Base-by-base conservation (phyloP, 2,797 vertebrate genomes). In the Micropoecilia bifurca region DNA sequence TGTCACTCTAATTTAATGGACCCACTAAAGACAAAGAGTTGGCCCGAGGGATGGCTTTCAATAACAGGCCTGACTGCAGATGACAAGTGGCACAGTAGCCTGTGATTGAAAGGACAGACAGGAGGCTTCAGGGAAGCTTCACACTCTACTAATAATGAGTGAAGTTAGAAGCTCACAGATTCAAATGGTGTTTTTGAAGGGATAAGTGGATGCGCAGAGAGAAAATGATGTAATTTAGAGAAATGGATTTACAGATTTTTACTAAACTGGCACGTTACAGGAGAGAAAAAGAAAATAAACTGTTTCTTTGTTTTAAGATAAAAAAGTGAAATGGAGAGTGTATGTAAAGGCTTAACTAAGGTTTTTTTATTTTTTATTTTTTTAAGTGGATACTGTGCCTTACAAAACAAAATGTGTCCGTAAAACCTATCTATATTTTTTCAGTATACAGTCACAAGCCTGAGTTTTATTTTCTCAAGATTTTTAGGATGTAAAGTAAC, bases 1-100 rank as follows among this genome's bases (percentile, higher is more conserved):
- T 92, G 91, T 93, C 91, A 83, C 79, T 89, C 90, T 91, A 89
- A 93, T 94, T 88, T 90, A 92, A 94, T 90, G 47, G 82, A 89
- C 84, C 75, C 76, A 78, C 88, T 89, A 88, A 93, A 95, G 91
- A 93, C 92, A 91, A 92, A 92, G 88, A 88, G 86, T 71, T 36
- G 12, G 83, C 89, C 89, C 69, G 81, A 86, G 86, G 89, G 91
- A 85, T 80, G 73, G 79, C 85, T 85, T 79, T 93, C 85, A 83
- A 86, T 90, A 90, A 90, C 77, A 82, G 81, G 85, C 78, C 81
- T 89, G 86, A 88, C 84, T 88, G 77, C 81, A 87, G 86, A 92
- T 87, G 93, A 90, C 92, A 90, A 89, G 89, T 78, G 86, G 74
- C 63, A 72, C 73, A 81, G 74, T 83, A 84, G 87, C 80, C 90